Base-by-base conservation (phyloP, 2,797 vertebrate species). In the Avahi laniger region DNA sequence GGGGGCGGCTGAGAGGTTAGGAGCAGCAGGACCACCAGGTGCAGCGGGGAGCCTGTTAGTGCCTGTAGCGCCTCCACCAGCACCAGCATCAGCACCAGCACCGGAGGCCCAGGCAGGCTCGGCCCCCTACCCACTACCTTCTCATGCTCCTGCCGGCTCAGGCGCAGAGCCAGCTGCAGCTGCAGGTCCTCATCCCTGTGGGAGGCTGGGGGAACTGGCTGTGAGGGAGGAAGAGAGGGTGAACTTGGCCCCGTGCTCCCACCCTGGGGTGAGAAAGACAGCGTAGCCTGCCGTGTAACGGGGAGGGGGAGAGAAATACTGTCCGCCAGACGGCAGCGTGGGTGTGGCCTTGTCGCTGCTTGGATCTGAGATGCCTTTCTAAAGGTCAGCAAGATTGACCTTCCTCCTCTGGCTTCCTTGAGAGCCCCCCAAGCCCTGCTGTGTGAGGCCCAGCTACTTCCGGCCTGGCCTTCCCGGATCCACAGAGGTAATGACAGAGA, bases 141-240 rank as follows among this genome's bases (percentile, higher is more conserved):
- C 98, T 99, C 98, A 15, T 99, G 99, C 97, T 99, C 99, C 98
- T 99, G 99, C 98, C 99, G 99, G 98, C 99, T 99, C 98, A 99
- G 99, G 97, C 96, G 99, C 97, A 99, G 98, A 63, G 99, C 99
- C 87, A 99, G 98, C 99, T 99, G 99, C 90, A 99, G 99, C 98
- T 99, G 99, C 59, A 99, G 97, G 73, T 99, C 99, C 97, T 99
- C 99, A 0, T 99, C 99, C 98, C 99, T 99, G 57, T 99, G 99
- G 97, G 98, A 79, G 82, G 98, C 98, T 97, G 98, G 98, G 98
- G 98, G 98, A 90, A 98, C 97, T 28, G 98, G 98, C 98, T 99
- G 98, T 84, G 97, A 97, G 97, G 98, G 98, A 98, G 92, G 98
- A 98, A 98, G 97, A 98, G 89, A 98, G 93, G 82, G 91, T 98